A percentile compares a stretch with the other conserved stretches of the same genome.
Evolutionary conservation across 64 coral and sea anemone species (phyloP).

Genomic region (Cladopsammia gracilis): DNA sequence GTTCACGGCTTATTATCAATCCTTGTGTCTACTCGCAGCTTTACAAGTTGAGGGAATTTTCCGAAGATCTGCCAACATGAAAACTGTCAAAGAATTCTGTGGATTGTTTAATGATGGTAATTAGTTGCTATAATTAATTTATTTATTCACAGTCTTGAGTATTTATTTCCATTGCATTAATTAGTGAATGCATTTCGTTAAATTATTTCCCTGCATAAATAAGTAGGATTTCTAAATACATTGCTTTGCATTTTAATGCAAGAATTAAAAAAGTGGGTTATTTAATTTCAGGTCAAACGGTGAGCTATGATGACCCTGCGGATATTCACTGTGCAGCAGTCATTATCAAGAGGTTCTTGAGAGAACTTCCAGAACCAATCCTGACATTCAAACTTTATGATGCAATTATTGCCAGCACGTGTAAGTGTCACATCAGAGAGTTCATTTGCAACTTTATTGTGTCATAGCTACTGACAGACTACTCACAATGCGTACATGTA

Average conservation of each 20-base stretch:
- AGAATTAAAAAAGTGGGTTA: neutral
- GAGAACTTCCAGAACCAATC: slow-evolving; percentile 94
- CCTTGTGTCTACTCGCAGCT: slow-evolving; percentile 19
- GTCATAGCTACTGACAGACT: too few relatives aligned
- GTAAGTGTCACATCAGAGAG: slow-evolving; percentile 19
- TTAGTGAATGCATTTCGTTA: too few relatives aligned
- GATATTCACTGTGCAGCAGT: slow-evolving; percentile 95
- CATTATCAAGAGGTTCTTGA: slow-evolving; percentile 91
- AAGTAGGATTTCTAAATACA: too few relatives aligned
- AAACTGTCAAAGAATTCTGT: slow-evolving; percentile 73
- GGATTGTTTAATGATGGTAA: slow-evolving; percentile 85
- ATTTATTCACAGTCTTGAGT: neutral
- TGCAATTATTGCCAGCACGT: slow-evolving; percentile 57
- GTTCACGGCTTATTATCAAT: neutral
- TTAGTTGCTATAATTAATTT: neutral
- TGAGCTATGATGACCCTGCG: slow-evolving; percentile 54
- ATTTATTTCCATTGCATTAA: too few relatives aligned
- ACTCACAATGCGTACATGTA: too few relatives aligned
- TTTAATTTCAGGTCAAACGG: slow-evolving; percentile 42
- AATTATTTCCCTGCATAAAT: too few relatives aligned
- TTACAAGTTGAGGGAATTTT: slow-evolving; percentile 96
- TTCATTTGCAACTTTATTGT: neutral
- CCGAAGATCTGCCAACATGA: slow-evolving; percentile 91
- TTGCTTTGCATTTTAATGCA: too few relatives aligned
- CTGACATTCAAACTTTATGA: slow-evolving; percentile 90